Base-by-base conservation (phyloP, 2,888 invertebrate species). In the Polymixis flavicincta region DNA sequence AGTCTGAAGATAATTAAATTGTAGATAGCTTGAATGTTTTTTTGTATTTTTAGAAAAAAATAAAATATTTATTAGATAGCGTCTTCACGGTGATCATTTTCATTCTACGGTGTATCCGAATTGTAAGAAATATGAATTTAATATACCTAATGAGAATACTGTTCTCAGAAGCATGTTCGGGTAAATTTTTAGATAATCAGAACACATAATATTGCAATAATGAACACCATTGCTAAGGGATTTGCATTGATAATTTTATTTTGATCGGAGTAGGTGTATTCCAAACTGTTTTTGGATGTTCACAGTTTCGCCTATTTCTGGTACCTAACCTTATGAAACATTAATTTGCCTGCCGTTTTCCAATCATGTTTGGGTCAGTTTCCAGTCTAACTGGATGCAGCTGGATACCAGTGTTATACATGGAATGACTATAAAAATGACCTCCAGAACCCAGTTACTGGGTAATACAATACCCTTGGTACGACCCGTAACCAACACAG, bases 1-100 rank as follows among this genome's bases (percentile, higher is more conserved):
- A 64, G 32, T 32, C 32, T 32, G 32, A 32, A 32, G 65, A 76
- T 71, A 74, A 71, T 67, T 69, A 71, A n/a, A 73, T 57, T 52
- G 67, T 59, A 48, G 65, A 76, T 63, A 70, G 28, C 19, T 57
- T 59, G 13, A 66, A 63, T 68, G 25, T 57, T 63, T 57, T 66
- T 45, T 42, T 65, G 22, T n/a, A 0, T 32, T 50, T 22, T 76
- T 32, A 45, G 4, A 22, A 42, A 19, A 61, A 28, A 66, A 76
- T 22, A 8, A 17, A 22, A 45, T 25, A 57, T 1, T 14, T 25
- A 57, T 1, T 14, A 25, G 11, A 37, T 37, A 37, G 37, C 42
- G 17, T 59, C 50, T 50, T 50, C 9, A 55, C n/a, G 5, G n/a
- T 1, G 13, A 42, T 22, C 1, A n/a, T 25, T 48, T 32, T 32